These are phyloP conservation scores for Bubo blakistoni DNA, from an alignment of 2,113 vertebrate genomes.

Conservation along the genomic window DNA sequence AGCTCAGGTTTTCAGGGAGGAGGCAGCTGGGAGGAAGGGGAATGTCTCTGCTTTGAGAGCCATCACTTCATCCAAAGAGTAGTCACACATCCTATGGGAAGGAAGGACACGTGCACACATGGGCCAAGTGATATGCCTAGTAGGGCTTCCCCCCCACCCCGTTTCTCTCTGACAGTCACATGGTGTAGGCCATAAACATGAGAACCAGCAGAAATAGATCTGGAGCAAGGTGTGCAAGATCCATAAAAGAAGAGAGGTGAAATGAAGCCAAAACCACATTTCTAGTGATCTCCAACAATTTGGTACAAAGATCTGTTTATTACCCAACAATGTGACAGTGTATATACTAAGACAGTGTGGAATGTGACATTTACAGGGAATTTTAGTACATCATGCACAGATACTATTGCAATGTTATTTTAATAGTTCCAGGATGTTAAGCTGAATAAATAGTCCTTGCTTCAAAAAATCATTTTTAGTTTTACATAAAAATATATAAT, in stretches of 20 bases:
- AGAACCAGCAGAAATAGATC: not conserved
- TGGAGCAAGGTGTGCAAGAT: not conserved
- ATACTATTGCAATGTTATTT: slow-evolving; percentile 46
- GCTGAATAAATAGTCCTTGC: slow-evolving; percentile 76
- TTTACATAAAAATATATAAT: slow-evolving; percentile 79
- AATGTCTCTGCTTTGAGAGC: not conserved
- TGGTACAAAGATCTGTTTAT: slow-evolving; percentile 68
- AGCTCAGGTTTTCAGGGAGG: not conserved
- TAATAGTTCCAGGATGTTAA: slow-evolving; percentile 61
- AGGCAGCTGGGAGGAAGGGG: not conserved
- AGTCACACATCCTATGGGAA: not conserved
- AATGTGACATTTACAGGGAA: slow-evolving; percentile 60
- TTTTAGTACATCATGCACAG: slow-evolving; percentile 63
- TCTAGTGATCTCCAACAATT: not conserved
- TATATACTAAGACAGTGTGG: slow-evolving; percentile 59
- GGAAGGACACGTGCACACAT: not conserved
- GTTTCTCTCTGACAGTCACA: not conserved
- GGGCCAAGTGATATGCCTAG: not conserved
- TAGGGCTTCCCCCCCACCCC: not conserved
- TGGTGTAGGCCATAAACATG: not conserved
- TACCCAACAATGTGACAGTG: slow-evolving; percentile 58
- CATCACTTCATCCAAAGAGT: not conserved
- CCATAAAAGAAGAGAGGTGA: not conserved
- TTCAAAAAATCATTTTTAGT: slow-evolving; percentile 57
- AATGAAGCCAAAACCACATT: not conserved